Percentiles rank a stretch among this genome's conserved stretches.
These are phyloP conservation scores for Brachionus paranguensis DNA, from an alignment of 1,140 invertebrate species.

Conservation along the genomic window DNA sequence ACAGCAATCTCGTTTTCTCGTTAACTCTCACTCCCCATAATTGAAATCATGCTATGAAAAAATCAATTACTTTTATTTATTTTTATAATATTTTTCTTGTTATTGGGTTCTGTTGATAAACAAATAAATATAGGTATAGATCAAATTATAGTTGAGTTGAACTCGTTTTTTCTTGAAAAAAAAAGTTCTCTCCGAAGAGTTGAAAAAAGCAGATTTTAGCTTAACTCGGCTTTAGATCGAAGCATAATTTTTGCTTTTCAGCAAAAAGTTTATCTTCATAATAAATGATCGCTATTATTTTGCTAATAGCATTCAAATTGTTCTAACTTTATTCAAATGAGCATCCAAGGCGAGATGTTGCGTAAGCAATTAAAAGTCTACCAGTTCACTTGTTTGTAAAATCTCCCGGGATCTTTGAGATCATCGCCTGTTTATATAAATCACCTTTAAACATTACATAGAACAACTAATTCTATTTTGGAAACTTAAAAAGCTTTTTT, in stretches of 20 bases:
- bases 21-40: not conserved
- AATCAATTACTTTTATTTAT: constrained; percentile 36
- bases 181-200: not conserved
- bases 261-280: not conserved
- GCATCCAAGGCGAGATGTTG: not conserved
- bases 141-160: not conserved
- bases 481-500: not conserved
- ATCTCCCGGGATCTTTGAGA: not conserved
- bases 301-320: not conserved
- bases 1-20: not conserved
- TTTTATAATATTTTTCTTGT: constrained; percentile 32
- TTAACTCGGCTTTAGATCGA: not conserved
- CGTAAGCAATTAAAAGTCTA: not conserved
- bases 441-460: not conserved
- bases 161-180: not conserved
- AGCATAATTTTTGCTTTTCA: constrained; percentile 1
- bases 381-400: not conserved
- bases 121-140: constrained; percentile 28
- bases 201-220: not conserved
- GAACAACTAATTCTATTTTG: not conserved
- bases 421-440: not conserved
- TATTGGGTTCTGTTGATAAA: constrained; percentile 30
- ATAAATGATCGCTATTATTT: not conserved
- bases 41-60: constrained; percentile 32
- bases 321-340: not conserved